These are phyloP conservation scores for Octodon degus DNA, from an alignment of 2,113 vertebrate species.

Conservation along the genomic window DNA sequence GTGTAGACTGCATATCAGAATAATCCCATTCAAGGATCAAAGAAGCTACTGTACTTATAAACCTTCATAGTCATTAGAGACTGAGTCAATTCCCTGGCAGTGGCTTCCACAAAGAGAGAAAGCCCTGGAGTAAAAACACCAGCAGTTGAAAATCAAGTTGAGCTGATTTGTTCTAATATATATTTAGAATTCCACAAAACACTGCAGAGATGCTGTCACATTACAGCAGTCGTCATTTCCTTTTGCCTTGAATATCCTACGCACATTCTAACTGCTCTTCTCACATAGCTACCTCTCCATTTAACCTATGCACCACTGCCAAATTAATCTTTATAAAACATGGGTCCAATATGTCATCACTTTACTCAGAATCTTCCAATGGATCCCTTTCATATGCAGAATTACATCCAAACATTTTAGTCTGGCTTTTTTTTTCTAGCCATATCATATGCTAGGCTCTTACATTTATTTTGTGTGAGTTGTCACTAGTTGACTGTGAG, in stretches of 20 bases:
- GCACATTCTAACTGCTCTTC: neutral
- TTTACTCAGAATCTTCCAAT: neutral
- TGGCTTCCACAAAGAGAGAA: neutral
- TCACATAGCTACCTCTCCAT: neutral
- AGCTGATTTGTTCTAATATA: neutral
- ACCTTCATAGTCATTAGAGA: neutral
- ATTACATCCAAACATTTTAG: constrained; percentile 11
- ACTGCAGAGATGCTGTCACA: neutral
- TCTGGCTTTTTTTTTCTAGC: neutral
- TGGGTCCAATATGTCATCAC: neutral
- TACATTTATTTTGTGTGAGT: neutral
- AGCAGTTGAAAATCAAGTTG: neutral
- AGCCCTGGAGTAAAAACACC: neutral
- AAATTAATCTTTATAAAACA: constrained; percentile 11
- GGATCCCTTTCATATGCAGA: neutral
- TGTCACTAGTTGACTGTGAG: constrained; percentile 14
- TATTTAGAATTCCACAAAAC: neutral
- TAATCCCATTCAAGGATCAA: neutral
- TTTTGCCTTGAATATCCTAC: neutral
- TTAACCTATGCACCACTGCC: neutral
- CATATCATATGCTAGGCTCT: neutral
- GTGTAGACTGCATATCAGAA: neutral
- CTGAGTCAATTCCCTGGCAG: neutral
- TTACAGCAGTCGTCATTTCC: neutral
- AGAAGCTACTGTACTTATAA: neutral